phyloP scores from a whole-genome alignment of 1,140 invertebrate species.

The Drosophila fuyamai region DNA sequence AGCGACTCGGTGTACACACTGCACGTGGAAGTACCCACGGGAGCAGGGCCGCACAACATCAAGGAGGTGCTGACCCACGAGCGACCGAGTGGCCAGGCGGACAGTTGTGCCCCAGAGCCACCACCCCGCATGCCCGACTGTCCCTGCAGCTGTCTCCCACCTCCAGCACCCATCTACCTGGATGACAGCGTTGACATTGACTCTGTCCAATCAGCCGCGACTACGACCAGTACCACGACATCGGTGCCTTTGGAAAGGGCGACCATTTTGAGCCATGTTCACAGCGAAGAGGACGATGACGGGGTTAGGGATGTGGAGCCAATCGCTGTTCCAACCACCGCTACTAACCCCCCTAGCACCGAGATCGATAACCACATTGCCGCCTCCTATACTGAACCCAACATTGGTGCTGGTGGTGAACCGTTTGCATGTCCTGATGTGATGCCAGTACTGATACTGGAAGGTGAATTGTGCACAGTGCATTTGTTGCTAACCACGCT shows the following conservation, averaged over 20 bases:
- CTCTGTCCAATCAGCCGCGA: conserved; percentile 22
- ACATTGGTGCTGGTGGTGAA: conserved; percentile 33
- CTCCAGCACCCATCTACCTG: conserved; percentile 19
- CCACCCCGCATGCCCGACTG: conserved; percentile 82
- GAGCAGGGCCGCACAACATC: conserved; percentile 55
- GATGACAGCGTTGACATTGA: conserved; percentile 46
- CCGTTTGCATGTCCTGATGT: conserved; percentile 83
- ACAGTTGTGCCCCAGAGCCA: conserved; percentile 74
- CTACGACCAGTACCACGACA: conserved; percentile 9
- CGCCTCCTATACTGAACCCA: conserved; percentile 29
- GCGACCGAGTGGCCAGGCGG: conserved; percentile 13
- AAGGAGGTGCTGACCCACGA: conserved; percentile 77
- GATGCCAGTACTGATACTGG: conserved; percentile 84
- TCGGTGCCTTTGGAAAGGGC: conserved; percentile 33
- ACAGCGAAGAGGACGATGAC: conserved; percentile 1
- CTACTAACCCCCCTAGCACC: conserved; percentile 33
- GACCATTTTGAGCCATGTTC: conserved; percentile 34
- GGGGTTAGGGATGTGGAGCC: conserved; percentile 21
- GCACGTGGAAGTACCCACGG: conserved; percentile 79
- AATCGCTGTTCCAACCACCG: conserved; percentile 10
- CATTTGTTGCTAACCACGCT: conserved; percentile 54
- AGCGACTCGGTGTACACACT: conserved; percentile 79
- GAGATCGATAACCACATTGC: conserved; percentile 53
- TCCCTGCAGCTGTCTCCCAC: conserved; percentile 68
- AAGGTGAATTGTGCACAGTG: conserved; percentile 81